These are phyloP conservation scores for Bombus turneri DNA, from an alignment of 1,140 invertebrate species.

Conservation along the genomic window DNA sequence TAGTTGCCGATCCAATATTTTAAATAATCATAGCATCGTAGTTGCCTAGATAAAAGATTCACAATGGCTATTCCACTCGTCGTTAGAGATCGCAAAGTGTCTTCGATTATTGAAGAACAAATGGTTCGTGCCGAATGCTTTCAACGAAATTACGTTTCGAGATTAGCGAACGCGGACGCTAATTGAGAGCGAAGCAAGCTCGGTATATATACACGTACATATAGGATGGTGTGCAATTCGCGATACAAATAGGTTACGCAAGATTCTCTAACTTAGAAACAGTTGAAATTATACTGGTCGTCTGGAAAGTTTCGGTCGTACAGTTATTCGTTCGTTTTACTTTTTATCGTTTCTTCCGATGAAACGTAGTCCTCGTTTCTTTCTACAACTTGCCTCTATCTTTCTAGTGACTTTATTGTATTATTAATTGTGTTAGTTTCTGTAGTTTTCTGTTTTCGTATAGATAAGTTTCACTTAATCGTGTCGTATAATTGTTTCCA, in stretches of 20 bases:
- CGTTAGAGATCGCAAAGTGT: neutral
- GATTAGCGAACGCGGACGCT: neutral
- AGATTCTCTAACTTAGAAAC: neutral
- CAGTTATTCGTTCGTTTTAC: neutral
- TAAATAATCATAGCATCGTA: neutral
- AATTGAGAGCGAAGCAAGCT: neutral
- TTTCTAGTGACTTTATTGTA: neutral
- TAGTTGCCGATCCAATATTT: too few relatives aligned
- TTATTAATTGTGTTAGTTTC: neutral
- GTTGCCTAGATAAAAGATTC: neutral
- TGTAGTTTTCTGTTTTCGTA: neutral
- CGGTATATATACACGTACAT: neutral
- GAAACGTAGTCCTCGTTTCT: neutral
- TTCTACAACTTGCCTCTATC: neutral
- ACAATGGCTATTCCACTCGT: neutral
- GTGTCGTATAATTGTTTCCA: neutral
- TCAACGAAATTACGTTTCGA: neutral
- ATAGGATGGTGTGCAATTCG: neutral
- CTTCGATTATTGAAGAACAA: neutral
- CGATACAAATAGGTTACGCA: neutral
- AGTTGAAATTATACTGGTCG: neutral
- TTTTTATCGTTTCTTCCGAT: neutral
- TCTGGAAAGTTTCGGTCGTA: neutral
- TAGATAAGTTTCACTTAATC: neutral
- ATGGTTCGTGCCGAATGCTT: neutral